These are phyloP conservation scores for Myotis pilosus DNA, from an alignment of 2,797 vertebrate genomes.

Conservation along the genomic window DNA sequence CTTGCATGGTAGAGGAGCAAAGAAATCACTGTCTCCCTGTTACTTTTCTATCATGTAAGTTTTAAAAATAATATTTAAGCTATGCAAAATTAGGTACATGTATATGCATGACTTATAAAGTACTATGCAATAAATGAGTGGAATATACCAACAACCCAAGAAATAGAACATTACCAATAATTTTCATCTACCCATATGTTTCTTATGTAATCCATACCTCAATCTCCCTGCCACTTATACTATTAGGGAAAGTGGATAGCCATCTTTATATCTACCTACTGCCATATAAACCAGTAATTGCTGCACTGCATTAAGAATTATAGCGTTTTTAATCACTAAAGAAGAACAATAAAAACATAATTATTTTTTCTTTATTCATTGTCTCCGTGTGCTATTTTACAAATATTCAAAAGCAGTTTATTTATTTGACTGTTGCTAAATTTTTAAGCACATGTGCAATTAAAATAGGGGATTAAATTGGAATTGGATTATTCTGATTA, in stretches of 20 bases:
- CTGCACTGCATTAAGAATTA: not conserved
- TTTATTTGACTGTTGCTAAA: not conserved
- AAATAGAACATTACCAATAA: not conserved
- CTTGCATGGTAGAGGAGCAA: not conserved
- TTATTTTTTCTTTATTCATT: not conserved
- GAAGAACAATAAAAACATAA: not conserved
- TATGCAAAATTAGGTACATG: not conserved
- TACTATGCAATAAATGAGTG: not conserved
- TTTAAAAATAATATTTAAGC: not conserved
- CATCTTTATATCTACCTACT: not conserved
- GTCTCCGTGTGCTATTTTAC: not conserved
- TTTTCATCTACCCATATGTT: not conserved
- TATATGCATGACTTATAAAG: not conserved
- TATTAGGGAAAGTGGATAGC: not conserved
- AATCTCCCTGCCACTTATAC: not conserved
- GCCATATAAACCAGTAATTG: not conserved
- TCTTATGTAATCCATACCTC: not conserved
- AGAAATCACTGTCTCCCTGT: not conserved
- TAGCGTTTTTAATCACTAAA: not conserved
- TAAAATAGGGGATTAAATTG: constrained; percentile 20
- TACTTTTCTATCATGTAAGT: not conserved
- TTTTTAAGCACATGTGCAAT: not conserved
- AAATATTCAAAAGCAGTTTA: not conserved
- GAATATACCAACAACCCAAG: not conserved
- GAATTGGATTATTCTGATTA: not conserved